phyloP scores from a whole-genome alignment of 2,797 vertebrate genomes.

The Tapirus indicus region DNA sequence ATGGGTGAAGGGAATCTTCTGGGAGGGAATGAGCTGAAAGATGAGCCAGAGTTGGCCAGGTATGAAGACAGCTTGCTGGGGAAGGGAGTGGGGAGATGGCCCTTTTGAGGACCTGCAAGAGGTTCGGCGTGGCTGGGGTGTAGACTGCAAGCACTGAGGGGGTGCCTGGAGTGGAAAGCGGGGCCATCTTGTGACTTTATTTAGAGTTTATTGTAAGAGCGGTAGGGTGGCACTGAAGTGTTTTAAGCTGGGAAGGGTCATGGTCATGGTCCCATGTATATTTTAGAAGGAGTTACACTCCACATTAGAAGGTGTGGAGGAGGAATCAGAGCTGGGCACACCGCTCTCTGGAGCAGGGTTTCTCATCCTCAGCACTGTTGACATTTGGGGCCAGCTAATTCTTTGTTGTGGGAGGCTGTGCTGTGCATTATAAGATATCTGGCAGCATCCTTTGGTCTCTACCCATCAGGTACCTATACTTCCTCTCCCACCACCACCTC shows the following conservation, averaged over 20 bases:
- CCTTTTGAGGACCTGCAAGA: background rate
- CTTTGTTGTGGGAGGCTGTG: background rate
- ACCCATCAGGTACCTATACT: accelerated
- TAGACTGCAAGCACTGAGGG: too few relatives aligned
- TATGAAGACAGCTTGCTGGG: background rate
- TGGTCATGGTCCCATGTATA: too few relatives aligned
- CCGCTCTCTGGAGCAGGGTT: background rate
- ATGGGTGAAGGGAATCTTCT: background rate
- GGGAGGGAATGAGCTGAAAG: background rate
- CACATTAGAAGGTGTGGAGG: background rate
- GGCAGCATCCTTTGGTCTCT: background rate
- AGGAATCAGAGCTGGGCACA: background rate
- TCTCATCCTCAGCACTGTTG: background rate
- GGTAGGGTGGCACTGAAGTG: background rate
- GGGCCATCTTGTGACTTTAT: background rate
- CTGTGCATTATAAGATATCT: background rate
- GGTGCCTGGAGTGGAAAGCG: too few relatives aligned
- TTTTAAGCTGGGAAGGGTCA: background rate
- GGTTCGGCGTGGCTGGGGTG: background rate
- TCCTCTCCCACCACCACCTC: too few relatives aligned
- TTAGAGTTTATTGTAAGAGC: background rate
- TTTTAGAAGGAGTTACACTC: background rate
- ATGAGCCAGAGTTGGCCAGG: background rate
- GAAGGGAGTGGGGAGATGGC: background rate
- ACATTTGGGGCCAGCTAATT: background rate